phyloP scores from a whole-genome alignment of 2,113 vertebrate genomes.

The Lepus timidus region DNA sequence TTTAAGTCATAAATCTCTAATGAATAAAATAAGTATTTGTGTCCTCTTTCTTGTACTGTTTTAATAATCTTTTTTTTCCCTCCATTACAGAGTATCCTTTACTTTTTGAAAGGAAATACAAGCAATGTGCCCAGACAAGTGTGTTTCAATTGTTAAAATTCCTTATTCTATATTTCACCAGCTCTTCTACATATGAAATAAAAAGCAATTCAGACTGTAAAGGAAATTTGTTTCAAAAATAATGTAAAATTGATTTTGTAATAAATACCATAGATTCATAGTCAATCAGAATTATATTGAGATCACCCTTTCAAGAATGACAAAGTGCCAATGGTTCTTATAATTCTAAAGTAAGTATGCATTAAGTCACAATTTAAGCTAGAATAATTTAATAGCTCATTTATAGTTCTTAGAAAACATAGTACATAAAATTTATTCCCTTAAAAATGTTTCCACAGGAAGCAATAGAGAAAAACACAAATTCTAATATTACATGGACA shows the following conservation, averaged over 20 bases:
- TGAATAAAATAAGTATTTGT: neutral
- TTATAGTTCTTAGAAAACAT: neutral
- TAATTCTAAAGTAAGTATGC: neutral
- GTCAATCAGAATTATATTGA: neutral
- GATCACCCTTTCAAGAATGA: neutral
- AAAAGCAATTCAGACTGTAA: conserved; percentile 1
- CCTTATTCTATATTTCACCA: neutral
- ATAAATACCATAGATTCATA: neutral
- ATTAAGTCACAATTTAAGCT: neutral
- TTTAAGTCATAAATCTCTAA: neutral
- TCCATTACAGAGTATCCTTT: neutral
- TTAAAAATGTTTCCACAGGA: neutral
- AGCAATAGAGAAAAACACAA: neutral
- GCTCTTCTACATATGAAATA: neutral
- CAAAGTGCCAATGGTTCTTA: neutral
- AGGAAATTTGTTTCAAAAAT: conserved; percentile 19
- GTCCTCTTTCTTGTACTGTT: neutral
- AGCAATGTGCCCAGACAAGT: neutral
- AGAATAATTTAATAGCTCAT: conserved; percentile 11
- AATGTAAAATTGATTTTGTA: conserved; percentile 28
- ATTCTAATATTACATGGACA: neutral
- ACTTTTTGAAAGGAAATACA: neutral
- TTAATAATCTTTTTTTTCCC: neutral
- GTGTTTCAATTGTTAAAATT: conserved; percentile 2
- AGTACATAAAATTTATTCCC: neutral